Base-by-base conservation (phyloP, 37 sponge, comb jelly and placozoan species). In the Aplysina aerophoba region DNA sequence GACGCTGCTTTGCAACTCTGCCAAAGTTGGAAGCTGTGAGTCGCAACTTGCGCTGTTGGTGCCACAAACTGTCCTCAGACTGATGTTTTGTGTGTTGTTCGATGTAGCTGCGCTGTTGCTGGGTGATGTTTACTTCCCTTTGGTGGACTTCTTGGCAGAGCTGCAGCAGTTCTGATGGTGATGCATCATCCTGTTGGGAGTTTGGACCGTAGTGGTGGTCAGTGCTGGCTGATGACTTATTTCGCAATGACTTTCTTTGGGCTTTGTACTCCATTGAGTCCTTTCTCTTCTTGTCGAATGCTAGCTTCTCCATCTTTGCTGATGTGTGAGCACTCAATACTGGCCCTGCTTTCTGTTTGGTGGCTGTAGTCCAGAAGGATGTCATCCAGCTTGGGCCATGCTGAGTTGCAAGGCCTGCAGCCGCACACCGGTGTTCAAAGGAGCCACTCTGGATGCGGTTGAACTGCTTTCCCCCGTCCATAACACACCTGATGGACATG, bases 121-220 rank as follows among this genome's bases (percentile, higher is more conserved):
- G 31, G 21, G 73, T 28, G 35, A 71, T 6, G 11, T 13, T 2
- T 34, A 71, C 73, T 12, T 71, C 73, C 15, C 73, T 27, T 34
- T 71, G 73, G 11, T 71, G 73, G 37, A 34, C 6, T n/a, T n/a
- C n/a, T n/a, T n/a, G n/a, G n/a, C n/a, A n/a, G 73, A 71, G 73
- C 3, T 71, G 73, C 2, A 17, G 4, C 2, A 71, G 73, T 37
- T 71, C 73, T 5, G 12, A 3, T 17, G 73, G 5, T 17, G 73
- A 34, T 5, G 15, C 36, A 34, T 71, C 73, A 6, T 4, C 34
- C 73, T 71, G 73, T 33, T 71, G 73, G 28, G 5, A 5, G 35
- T 71, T 33, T 35, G 73, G 37, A 8, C 73, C 73, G 11, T 71
- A 71, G 73, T 71, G 33, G 35, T 34, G 33, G 2, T 71, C 34